Conservation (phyloP, 2,888 invertebrate genomes). For the Drosophila infuscata region DNA sequence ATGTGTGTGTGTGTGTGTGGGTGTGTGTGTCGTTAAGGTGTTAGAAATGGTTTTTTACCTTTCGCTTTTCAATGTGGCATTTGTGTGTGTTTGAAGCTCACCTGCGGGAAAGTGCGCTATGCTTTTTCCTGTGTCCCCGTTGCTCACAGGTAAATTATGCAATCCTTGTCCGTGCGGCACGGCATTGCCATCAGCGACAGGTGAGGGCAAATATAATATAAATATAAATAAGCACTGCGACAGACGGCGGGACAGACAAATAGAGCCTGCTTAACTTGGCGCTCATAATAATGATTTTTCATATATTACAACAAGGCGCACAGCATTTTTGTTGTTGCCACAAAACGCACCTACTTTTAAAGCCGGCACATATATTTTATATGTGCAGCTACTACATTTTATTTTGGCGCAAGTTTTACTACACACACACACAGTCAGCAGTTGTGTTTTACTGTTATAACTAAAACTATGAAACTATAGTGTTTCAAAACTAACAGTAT, state of each 20-base stretch:
- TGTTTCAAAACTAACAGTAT: conserved; percentile 84
- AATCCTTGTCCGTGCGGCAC: conserved; percentile 79
- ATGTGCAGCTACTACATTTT: conserved; percentile 37
- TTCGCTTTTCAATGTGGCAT: conserved; percentile 18
- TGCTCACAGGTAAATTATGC: conserved; percentile 85
- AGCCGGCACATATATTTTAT: background rate
- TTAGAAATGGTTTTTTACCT: conserved; percentile 60
- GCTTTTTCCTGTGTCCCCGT: conserved; percentile 80
- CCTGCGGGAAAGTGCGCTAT: conserved; percentile 63
- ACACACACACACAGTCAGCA: background rate
- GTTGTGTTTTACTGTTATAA: conserved; percentile 64
- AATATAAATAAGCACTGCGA: background rate
- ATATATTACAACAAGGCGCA: conserved; percentile 78
- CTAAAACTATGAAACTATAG: conserved; percentile 81
- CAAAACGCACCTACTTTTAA: background rate
- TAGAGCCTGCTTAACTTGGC: conserved; percentile 67
- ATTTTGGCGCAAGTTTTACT: conserved; percentile 40
- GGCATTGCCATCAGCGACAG: conserved; percentile 68
- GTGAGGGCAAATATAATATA: conserved; percentile 36
- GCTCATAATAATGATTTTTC: conserved; percentile 81
- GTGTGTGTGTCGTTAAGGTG: conserved; percentile 33
- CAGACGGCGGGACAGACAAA: conserved; percentile 3
- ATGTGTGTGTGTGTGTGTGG: background rate
- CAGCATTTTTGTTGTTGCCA: conserved; percentile 64
- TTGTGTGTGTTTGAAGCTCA: conserved; percentile 26